A percentile compares a stretch with the other conserved stretches of the same genome.
Conservation (phyloP, 2,797 vertebrate genomes). For the Micrastur ruficollis region DNA sequence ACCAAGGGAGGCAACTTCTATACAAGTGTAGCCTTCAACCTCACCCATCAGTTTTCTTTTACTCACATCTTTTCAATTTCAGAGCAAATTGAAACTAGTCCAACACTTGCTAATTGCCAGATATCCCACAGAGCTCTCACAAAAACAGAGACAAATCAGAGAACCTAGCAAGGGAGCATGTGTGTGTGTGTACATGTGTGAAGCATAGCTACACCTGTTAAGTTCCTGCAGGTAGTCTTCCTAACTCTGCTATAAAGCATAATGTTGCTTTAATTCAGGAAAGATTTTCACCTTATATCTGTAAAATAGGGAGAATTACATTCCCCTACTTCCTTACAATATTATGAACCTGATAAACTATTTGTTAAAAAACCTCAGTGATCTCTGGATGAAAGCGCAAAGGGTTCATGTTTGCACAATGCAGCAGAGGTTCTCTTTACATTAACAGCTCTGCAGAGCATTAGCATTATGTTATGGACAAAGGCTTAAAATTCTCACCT, state of each 20-base stretch:
- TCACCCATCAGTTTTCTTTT: background rate
- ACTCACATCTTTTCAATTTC: background rate
- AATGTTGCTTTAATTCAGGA: background rate
- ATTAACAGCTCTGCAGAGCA: background rate
- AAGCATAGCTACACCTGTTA: background rate
- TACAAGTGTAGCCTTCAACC: background rate
- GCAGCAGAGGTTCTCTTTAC: background rate
- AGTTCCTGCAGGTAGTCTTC: background rate
- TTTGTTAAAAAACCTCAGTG: background rate
- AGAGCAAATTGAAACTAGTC: background rate
- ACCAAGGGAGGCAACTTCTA: background rate
- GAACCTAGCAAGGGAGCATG: background rate
- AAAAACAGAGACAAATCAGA: background rate
- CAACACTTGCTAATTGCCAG: background rate
- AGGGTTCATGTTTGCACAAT: background rate
- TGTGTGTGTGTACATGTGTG: background rate
- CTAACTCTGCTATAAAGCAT: background rate
- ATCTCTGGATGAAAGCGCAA: background rate
- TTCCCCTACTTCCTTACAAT: background rate
- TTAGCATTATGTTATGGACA: background rate
- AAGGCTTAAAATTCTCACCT: background rate
- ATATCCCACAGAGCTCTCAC: background rate
- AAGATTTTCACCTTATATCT: background rate
- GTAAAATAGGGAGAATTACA: background rate
- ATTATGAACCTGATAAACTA: background rate